Base-by-base conservation (phyloP, 1,140 invertebrate species). In the Eupristina koningsbergeri region DNA sequence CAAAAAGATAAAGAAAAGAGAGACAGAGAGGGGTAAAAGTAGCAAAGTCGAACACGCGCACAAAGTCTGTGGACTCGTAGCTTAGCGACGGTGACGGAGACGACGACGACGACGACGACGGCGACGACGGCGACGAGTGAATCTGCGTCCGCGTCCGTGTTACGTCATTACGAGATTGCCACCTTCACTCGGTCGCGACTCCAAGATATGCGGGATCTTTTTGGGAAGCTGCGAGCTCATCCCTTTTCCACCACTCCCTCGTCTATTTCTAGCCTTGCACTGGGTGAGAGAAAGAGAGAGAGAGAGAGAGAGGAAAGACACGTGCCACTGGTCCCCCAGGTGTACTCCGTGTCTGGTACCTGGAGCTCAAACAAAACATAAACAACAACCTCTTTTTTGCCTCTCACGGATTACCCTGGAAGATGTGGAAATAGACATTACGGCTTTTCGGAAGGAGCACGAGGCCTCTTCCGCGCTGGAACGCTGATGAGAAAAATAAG, bases 91-190 rank as follows among this genome's bases (percentile, higher is more conserved):
- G 45, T 31, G 26, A 2, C n/a, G n/a, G n/a, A n/a, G n/a, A n/a
- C n/a, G n/a, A n/a, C n/a, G n/a, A n/a, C n/a, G n/a, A n/a, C n/a
- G n/a, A n/a, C n/a, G n/a, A n/a, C n/a, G n/a, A n/a, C n/a, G n/a
- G n/a, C n/a, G n/a, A n/a, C n/a, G n/a, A n/a, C n/a, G n/a, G n/a
- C n/a, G n/a, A n/a, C n/a, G n/a, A n/a, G n/a, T n/a, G n/a, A n/a
- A n/a, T n/a, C n/a, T n/a, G 8, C 39, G n/a, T 29, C 41, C n/a
- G n/a, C 31, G 41, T 50, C 41, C 26, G 73, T 26, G 41, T 80
- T 80, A 80, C 77, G 77, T 80, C 77, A 80, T 50, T 69, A 50
- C 63, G n/a, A 69, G 61, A 80, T 39, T 69, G 77, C 77, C 77
- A 80, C 77, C 77, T 80, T 80, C 77, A 69, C 77, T 80, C 61